Percentiles rank a stretch among this genome's conserved stretches.
These are phyloP conservation scores for Rhombomys opimus DNA, from an alignment of 2,113 vertebrate genomes.

Conservation along the genomic window DNA sequence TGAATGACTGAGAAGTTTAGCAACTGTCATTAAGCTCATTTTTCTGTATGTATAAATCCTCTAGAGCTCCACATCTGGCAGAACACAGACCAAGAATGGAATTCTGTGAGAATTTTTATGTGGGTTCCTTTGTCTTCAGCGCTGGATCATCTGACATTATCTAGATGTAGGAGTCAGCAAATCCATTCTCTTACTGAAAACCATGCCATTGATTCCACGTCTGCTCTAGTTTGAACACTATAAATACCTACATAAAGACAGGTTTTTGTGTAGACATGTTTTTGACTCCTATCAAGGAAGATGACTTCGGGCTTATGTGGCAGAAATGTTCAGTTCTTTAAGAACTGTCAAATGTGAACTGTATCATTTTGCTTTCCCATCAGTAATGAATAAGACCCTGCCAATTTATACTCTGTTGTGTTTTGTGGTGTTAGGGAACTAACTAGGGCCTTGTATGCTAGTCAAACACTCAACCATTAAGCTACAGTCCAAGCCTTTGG, in stretches of 20 bases:
- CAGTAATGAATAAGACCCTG: not conserved
- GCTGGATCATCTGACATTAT: not conserved
- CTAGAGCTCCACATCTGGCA: not conserved
- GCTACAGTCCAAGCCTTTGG: not conserved
- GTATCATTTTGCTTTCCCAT: not conserved
- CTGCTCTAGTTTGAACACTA: not conserved
- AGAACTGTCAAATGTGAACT: not conserved
- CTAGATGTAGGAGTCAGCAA: not conserved
- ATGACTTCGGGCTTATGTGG: not conserved
- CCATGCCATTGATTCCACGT: not conserved
- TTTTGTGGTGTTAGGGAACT: not conserved
- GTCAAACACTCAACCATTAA: too few relatives aligned
- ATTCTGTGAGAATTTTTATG: not conserved
- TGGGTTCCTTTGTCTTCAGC: not conserved
- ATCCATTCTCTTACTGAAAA: not conserved
- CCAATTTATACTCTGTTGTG: not conserved
- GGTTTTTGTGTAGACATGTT: not conserved
- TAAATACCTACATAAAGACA: not conserved
- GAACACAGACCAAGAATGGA: not conserved
- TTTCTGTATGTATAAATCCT: not conserved
- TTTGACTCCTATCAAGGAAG: not conserved
- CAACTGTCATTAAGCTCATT: not conserved
- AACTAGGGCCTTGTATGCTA: too few relatives aligned
- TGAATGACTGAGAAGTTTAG: not conserved
- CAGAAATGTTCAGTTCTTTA: not conserved